Conservation (phyloP, 2,888 invertebrate species). For the Portevinia maculata region DNA sequence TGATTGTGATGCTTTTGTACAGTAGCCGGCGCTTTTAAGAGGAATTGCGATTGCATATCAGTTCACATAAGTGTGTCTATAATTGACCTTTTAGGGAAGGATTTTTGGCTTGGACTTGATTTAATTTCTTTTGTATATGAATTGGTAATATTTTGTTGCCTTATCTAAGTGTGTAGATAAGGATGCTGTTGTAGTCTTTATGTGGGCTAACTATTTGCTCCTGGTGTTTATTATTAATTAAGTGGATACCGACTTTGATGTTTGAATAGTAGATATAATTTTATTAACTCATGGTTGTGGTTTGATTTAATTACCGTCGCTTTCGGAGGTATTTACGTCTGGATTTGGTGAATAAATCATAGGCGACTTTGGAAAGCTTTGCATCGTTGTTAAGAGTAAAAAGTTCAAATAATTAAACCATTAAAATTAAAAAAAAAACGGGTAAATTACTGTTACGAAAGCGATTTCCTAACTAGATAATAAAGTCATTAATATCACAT, state of each 20-base stretch:
- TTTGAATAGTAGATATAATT: slow-evolving; percentile 12
- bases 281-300: slow-evolving; percentile 4
- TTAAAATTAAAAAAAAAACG: too few species aligned
- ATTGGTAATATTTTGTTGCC: slow-evolving; percentile 35
- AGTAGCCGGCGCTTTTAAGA: slow-evolving; percentile 44
- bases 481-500: too few species aligned
- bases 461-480: too few species aligned
- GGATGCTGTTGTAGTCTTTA: slow-evolving; percentile 22
- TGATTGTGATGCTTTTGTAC: slow-evolving; percentile 37
- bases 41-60: slow-evolving; percentile 51
- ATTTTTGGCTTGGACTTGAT: slow-evolving; percentile 1
- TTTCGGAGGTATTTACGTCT: neutral
- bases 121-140: slow-evolving; percentile 16
- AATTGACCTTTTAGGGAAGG: slow-evolving; percentile 35
- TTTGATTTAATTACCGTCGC: neutral
- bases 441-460: too few species aligned
- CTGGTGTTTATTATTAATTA: slow-evolving; percentile 50
- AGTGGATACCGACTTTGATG: slow-evolving; percentile 42
- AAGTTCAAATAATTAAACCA: too few species aligned
- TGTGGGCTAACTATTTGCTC: slow-evolving; percentile 28
- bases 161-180: slow-evolving; percentile 39
- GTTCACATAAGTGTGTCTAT: slow-evolving; percentile 27
- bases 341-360: neutral
- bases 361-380: neutral
- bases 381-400: too few species aligned